Evolutionary conservation across 2,113 vertebrate species (phyloP).

Genomic region (Cyprinodon tularosa): DNA sequence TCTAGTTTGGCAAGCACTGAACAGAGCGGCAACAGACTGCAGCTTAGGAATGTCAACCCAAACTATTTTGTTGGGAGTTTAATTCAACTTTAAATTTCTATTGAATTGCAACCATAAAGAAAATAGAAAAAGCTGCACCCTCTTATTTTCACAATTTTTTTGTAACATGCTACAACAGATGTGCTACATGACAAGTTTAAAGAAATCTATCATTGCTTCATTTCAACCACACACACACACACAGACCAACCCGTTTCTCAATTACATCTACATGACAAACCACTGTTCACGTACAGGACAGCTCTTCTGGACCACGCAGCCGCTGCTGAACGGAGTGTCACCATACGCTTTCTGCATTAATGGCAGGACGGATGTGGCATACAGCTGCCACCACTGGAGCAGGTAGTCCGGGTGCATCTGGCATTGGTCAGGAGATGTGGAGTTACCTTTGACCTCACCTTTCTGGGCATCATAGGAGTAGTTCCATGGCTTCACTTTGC

Average conservation of each 20-base stretch:
- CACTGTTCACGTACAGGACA: conserved; percentile 23
- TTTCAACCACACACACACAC: neutral
- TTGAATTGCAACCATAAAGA: neutral
- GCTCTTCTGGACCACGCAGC: conserved; percentile 75
- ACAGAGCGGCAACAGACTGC: neutral
- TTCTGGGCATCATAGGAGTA: conserved; percentile 86
- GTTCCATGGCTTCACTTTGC: conserved; percentile 91
- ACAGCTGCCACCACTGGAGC: conserved; percentile 91
- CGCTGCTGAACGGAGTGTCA: conserved; percentile 72
- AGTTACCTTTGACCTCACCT: conserved; percentile 82
- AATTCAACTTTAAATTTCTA: neutral
- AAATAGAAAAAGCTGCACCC: neutral
- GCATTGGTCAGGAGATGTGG: conserved; percentile 66
- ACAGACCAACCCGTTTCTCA: neutral
- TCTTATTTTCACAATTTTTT: neutral
- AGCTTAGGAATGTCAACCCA: conserved; percentile 20
- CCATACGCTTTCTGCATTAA: conserved; percentile 83
- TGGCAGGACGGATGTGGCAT: conserved; percentile 78
- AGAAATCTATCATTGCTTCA: neutral
- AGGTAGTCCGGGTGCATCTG: conserved; percentile 87
- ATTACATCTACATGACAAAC: too few relatives aligned
- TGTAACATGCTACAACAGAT: conserved; percentile 21
- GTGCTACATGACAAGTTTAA: neutral
- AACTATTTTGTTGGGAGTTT: neutral
- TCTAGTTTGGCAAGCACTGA: neutral